Base-by-base conservation (phyloP, 1,140 invertebrate species). In the Helicoverpa zea region DNA sequence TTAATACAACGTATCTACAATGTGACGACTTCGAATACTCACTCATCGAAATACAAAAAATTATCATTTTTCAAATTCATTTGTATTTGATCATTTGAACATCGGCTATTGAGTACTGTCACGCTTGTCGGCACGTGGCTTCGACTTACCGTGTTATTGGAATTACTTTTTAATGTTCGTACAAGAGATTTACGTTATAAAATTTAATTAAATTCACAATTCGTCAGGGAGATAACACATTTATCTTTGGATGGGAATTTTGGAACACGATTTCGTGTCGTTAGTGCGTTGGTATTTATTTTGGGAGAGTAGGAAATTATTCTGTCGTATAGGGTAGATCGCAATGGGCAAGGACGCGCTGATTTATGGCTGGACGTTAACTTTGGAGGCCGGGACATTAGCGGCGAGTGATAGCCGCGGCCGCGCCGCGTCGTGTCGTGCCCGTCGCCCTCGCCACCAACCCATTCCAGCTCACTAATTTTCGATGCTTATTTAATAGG, bases 311-410 rank as follows among this genome's bases (percentile, higher is more conserved):
- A 56, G 70, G 78, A 78, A 80, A 82, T 80, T 78, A 82, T 80
- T 84, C 73, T 47, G 78, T 82, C 66, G 59, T 80, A 59, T 82
- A 43, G 78, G 56, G 35, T 54, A 56, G 74, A 73, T 70, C 23
- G 66, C 35, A 68, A 66, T 74, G 63, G 18, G 66, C 58, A 77
- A 80, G 76, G 72, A 66, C 52, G 12, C 35, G 58, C 66, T 83
- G 84, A 85, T 85, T 83, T 85, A 85, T 83, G 74, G 54, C 18
- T 59, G 74, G 58, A 80, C 81, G 78, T 85, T 85, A 83, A 80
- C 76, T 77, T 76, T 58, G 75, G 81, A 61, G 64, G 81, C 52
- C 66, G 79, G 66, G 78, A 63, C 77, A 83, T 83, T 83, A 81
- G 81, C 75, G 79, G 74, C 58, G 74, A 85, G 64, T 83, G 80